Percentiles rank a stretch among this genome's conserved stretches.
phyloP scores from a whole-genome alignment of 2,113 vertebrate genomes.

The Cottus gobio region DNA sequence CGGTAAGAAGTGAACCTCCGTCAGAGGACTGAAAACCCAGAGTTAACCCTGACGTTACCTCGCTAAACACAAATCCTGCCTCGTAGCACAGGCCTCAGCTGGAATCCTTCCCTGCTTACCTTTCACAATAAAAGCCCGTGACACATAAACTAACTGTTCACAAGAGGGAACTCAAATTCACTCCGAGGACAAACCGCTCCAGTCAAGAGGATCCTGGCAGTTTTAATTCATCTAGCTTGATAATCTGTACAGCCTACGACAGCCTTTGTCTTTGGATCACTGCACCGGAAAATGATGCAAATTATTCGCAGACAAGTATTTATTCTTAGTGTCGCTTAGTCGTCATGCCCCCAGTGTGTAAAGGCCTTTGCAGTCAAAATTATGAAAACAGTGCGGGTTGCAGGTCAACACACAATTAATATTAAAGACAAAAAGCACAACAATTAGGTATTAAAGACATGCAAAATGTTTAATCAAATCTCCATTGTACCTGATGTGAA shows the following conservation, averaged over 20 bases:
- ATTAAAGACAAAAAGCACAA: background rate
- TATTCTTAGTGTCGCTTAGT: too few species aligned
- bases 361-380: too few species aligned
- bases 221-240: background rate
- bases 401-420: background rate
- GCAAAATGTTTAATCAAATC: background rate
- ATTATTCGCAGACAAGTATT: too few species aligned
- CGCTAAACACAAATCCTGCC: background rate
- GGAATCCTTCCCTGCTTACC: background rate
- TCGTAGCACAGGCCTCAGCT: background rate
- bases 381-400: background rate
- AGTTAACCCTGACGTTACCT: background rate
- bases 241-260: background rate
- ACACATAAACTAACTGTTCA: background rate
- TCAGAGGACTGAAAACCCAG: background rate
- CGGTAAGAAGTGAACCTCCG: background rate
- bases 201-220: background rate
- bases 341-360: too few species aligned
- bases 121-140: background rate
- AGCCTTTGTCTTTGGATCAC: background rate
- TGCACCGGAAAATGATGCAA: background rate
- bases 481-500: conserved; percentile 93
- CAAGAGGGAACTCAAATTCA: background rate
- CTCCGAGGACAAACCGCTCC: background rate
- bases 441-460: background rate